phyloP scores from a whole-genome alignment of 1,140 invertebrate species.

The Procambarus virginalis region DNA sequence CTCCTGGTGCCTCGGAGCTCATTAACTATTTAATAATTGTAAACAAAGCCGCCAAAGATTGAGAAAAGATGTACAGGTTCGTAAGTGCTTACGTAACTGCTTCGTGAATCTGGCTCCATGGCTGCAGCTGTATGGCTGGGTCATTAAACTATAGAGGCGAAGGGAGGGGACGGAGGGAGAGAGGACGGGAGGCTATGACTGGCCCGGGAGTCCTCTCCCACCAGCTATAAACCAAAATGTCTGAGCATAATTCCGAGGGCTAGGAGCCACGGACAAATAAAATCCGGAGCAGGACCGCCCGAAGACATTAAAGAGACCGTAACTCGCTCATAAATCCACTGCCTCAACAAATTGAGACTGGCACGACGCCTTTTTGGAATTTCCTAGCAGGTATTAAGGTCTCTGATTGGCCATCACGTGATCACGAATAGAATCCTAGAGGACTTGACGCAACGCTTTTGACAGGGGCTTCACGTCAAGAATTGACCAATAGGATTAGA shows the following conservation, averaged over 20 bases:
- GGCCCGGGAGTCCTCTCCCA: background rate
- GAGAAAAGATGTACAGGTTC: too few species aligned
- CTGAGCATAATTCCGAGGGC: slow-evolving; percentile 53
- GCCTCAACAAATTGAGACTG: slow-evolving; percentile 48
- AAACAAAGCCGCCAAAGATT: too few species aligned
- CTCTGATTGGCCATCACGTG: slow-evolving; percentile 62
- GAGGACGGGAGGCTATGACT: too few species aligned
- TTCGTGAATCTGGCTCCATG: too few species aligned
- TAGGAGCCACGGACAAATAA: slow-evolving; percentile 59
- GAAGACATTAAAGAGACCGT: slow-evolving; percentile 65
- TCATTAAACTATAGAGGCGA: too few species aligned
- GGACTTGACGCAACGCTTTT: slow-evolving; percentile 83
- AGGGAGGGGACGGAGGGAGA: too few species aligned
- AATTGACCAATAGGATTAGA: slow-evolving; percentile 62
- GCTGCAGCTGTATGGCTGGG: too few species aligned
- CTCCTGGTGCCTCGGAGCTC: too few species aligned
- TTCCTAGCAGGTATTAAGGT: slow-evolving; percentile 66
- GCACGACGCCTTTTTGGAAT: slow-evolving; percentile 51
- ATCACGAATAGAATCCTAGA: slow-evolving; percentile 63
- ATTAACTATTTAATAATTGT: too few species aligned
- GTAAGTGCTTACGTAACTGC: too few species aligned
- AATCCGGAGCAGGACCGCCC: slow-evolving; percentile 39
- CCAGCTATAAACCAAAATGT: slow-evolving; percentile 67
- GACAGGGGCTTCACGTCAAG: slow-evolving; percentile 47
- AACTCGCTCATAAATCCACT: slow-evolving; percentile 58